phyloP scores from a whole-genome alignment of 2,113 vertebrate genomes.

The Suricata suricatta region DNA sequence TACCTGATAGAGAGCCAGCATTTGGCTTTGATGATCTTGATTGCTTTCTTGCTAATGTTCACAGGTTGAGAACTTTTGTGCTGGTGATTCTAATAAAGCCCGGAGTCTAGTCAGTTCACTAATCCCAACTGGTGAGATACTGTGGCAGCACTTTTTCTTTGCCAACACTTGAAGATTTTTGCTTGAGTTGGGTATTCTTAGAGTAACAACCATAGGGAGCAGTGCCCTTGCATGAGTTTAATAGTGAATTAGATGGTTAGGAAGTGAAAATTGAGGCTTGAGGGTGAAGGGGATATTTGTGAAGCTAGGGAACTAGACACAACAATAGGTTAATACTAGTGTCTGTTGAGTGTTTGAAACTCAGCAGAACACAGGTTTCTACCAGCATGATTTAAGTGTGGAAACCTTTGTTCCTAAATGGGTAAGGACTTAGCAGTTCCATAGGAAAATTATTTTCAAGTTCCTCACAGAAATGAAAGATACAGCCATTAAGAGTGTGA shows the following conservation, averaged over 20 bases:
- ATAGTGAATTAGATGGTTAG: neutral
- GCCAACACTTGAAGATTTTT: neutral
- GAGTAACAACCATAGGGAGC: neutral
- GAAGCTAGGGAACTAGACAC: neutral
- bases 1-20: neutral
- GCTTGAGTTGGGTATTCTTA: neutral
- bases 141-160: neutral
- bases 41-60: neutral
- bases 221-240: neutral
- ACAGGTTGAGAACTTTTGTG: neutral
- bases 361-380: neutral
- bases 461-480: neutral
- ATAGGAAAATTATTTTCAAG: neutral
- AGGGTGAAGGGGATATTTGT: neutral
- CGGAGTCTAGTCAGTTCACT: neutral
- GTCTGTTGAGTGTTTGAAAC: neutral
- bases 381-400: neutral
- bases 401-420: conserved; percentile 10
- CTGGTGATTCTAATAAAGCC: neutral
- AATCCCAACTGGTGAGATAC: neutral
- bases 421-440: neutral
- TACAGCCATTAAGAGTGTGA: neutral
- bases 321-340: neutral
- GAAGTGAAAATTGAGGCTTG: neutral
- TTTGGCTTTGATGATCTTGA: neutral